Evolutionary conservation across 1,140 invertebrate species (phyloP), one percentile per base, ranked within the genome.

Genomic region (Leptinotarsa defecta): DNA sequence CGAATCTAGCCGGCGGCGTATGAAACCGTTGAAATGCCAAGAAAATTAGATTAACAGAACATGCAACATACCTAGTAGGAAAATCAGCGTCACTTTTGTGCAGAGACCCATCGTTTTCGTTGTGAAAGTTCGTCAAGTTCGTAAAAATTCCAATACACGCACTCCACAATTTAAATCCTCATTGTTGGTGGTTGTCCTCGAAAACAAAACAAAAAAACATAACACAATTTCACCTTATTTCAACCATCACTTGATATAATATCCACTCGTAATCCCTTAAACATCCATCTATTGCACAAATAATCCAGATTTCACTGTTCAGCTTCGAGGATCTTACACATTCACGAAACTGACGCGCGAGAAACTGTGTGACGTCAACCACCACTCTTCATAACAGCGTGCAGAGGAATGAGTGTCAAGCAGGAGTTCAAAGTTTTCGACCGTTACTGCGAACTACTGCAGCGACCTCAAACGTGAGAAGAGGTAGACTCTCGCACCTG

Each of bases 61-160:
- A 57, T 15, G 13, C 52, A 57, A 57, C 52, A 15, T 57, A 57
- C 52, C 52, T 57, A 57, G 52, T 57, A 57, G 4, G 52, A 8
- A n/a, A 57, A 57, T 57, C 52, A 57, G 52, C n/a, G 52, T 57
- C 19, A 62, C n/a, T 27, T 74, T 70, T 68, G 61, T 63, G 70
- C 52, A 24, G 48, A 70, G n/a, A 20, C 49, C 68, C 68, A 75
- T 61, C 43, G 65, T 27, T n/a, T 68, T 68, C 11, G 63, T 65
- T 48, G 49, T 70, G 48, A 75, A 71, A 75, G 74, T 75, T 75
- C 74, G 74, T 75, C 70, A 68, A 68, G 65, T 61, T 74, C 67
- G 43, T 20, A 57, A 75, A 74, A 75, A 75, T 68, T 70, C 74
- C 74, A 75, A 75, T 75, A 61, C 74, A 75, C 74, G 52, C 52